Conservation (phyloP, 2,797 vertebrate genomes). For the Sarcophilus harrisii region DNA sequence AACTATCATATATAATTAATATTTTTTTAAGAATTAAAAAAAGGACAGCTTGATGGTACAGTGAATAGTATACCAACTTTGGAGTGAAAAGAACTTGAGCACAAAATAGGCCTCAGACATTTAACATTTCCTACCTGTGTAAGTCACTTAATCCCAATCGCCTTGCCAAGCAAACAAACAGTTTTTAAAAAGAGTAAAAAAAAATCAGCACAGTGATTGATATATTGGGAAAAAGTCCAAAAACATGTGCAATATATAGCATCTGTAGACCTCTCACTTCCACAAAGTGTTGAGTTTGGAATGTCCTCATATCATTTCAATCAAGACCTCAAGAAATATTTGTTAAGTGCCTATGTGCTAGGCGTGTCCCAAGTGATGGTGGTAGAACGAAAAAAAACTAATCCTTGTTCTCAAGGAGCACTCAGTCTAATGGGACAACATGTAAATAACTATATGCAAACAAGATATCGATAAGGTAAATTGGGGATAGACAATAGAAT, state of each 20-base stretch:
- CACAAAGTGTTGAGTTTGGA: not conserved
- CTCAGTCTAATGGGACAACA: not conserved
- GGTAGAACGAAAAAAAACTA: not conserved
- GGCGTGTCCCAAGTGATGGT: not conserved
- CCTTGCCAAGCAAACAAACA: too few relatives aligned
- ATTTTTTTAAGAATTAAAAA: not conserved
- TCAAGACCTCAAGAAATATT: not conserved
- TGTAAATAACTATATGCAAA: not conserved
- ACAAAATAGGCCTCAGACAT: too few relatives aligned
- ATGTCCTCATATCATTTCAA: not conserved
- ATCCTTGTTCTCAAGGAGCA: not conserved
- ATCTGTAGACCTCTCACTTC: not conserved
- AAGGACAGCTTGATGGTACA: not conserved
- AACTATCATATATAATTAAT: not conserved
- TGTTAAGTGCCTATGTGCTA: not conserved
- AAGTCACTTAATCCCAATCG: too few relatives aligned
- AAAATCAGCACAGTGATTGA: too few relatives aligned
- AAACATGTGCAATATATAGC: not conserved
- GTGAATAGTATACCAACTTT: not conserved
- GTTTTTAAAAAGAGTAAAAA: too few relatives aligned
- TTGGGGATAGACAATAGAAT: too few relatives aligned
- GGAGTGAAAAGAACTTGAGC: too few relatives aligned
- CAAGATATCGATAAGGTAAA: too few relatives aligned
- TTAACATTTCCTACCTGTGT: too few relatives aligned
- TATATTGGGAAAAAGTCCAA: not conserved